Evolutionary conservation across 2,797 vertebrate genomes (phyloP).

Genomic region (Sciurus vulgaris): DNA sequence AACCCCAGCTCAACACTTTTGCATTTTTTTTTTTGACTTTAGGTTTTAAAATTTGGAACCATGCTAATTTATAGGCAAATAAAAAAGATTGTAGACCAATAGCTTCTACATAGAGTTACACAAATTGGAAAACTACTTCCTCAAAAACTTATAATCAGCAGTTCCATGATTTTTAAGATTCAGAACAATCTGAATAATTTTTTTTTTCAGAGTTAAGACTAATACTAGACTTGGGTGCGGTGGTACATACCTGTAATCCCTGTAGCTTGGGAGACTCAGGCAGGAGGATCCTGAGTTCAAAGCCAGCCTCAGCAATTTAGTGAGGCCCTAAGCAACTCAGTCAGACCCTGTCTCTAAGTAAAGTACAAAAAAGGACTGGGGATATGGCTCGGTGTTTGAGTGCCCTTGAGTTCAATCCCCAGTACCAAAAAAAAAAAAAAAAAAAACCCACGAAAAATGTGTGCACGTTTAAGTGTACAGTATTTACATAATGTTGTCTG

Average conservation of each 20-base stretch:
- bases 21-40: conserved; percentile 43
- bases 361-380: too few species aligned
- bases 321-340: too few species aligned
- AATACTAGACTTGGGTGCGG: background rate
- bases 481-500: background rate
- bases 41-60: conserved; percentile 29
- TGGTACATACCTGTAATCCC: too few species aligned
- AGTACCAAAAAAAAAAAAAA: too few species aligned
- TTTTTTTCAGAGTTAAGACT: conserved; percentile 60
- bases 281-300: too few species aligned
- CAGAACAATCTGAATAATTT: conserved; percentile 53
- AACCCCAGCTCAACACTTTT: background rate
- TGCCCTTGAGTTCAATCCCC: too few species aligned
- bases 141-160: conserved; percentile 5
- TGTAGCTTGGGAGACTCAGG: too few species aligned
- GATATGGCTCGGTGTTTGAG: too few species aligned
- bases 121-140: background rate
- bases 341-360: too few species aligned
- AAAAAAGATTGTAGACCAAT: background rate
- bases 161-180: conserved; percentile 28
- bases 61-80: conserved; percentile 33
- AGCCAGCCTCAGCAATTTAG: too few species aligned
- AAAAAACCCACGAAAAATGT: background rate
- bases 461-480: background rate
- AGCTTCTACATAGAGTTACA: background rate